Evolutionary conservation across 1,140 invertebrate genomes (phyloP).

Genomic region (Aphaenogaster ashmeadi): DNA sequence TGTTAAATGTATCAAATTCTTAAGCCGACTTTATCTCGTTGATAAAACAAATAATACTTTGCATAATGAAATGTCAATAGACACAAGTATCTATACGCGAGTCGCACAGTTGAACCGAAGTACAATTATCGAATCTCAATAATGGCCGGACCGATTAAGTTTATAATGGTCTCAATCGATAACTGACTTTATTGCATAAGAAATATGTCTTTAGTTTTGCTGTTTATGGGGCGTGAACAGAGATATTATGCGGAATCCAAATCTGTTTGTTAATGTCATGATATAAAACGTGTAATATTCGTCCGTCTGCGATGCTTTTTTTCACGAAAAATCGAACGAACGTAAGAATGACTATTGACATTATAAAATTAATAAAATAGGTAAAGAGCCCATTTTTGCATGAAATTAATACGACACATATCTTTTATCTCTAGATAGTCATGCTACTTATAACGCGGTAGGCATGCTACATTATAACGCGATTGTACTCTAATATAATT

Average conservation of each 20-base stretch:
- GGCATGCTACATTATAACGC: neutral
- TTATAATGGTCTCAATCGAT: too few species aligned
- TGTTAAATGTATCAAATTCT: neutral
- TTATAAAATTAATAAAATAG: neutral
- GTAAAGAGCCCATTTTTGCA: neutral
- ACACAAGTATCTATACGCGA: too few species aligned
- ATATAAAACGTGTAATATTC: neutral
- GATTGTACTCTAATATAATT: neutral
- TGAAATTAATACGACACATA: neutral
- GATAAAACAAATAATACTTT: neutral
- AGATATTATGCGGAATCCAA: too few species aligned
- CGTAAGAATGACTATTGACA: too few species aligned
- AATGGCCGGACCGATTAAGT: too few species aligned
- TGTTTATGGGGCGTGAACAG: too few species aligned
- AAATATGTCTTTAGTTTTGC: too few species aligned
- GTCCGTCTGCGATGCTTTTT: neutral
- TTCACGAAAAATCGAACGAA: neutral
- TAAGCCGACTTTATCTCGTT: neutral
- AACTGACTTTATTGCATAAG: too few species aligned
- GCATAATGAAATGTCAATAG: neutral
- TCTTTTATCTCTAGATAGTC: neutral
- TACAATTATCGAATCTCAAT: too few species aligned
- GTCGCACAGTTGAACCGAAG: too few species aligned
- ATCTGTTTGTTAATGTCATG: neutral
- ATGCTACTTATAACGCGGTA: neutral